Evolutionary conservation across 1,140 invertebrate species (phyloP).

Genomic region (Lethocerus indicus): DNA sequence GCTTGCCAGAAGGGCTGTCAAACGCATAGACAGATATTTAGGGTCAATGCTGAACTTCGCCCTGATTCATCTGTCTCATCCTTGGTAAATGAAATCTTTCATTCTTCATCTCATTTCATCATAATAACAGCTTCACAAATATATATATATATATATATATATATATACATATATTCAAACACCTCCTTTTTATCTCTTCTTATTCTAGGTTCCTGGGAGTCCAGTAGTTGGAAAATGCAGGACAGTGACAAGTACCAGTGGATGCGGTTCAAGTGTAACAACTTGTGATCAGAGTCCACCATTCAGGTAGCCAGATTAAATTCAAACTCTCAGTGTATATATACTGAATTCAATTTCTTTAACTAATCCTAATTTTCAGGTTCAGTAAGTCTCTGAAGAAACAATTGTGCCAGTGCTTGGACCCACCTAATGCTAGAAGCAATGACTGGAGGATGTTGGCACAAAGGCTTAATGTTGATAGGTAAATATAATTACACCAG

Average conservation of each 20-base stretch:
- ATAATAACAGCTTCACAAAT: too few species aligned
- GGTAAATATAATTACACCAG: too few species aligned
- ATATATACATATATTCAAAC: not conserved
- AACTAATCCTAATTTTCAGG: constrained; percentile 34
- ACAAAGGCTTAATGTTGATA: constrained; percentile 73
- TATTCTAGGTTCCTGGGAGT: constrained; percentile 3
- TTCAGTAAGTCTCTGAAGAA: constrained; percentile 63
- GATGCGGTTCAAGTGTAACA: constrained; percentile 34
- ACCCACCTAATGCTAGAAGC: constrained; percentile 75
- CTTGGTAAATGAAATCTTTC: constrained; percentile 14
- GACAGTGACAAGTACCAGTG: constrained; percentile 33
- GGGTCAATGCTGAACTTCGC: constrained; percentile 30
- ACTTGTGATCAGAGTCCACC: constrained; percentile 29
- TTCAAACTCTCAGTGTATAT: not conserved
- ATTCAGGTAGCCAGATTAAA: constrained; percentile 24
- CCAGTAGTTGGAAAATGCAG: constrained; percentile 24
- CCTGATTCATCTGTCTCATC: constrained; percentile 22
- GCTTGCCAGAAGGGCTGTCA: constrained; percentile 33
- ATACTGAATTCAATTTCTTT: not conserved
- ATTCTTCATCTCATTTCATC: not conserved
- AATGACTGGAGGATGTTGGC: constrained; percentile 92
- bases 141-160: not conserved
- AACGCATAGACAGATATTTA: constrained; percentile 31
- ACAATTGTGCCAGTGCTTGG: constrained; percentile 73
- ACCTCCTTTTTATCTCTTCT: not conserved